These are phyloP conservation scores for Choreutis nemorana DNA, from an alignment of 2,888 invertebrate genomes.

Conservation along the genomic window DNA sequence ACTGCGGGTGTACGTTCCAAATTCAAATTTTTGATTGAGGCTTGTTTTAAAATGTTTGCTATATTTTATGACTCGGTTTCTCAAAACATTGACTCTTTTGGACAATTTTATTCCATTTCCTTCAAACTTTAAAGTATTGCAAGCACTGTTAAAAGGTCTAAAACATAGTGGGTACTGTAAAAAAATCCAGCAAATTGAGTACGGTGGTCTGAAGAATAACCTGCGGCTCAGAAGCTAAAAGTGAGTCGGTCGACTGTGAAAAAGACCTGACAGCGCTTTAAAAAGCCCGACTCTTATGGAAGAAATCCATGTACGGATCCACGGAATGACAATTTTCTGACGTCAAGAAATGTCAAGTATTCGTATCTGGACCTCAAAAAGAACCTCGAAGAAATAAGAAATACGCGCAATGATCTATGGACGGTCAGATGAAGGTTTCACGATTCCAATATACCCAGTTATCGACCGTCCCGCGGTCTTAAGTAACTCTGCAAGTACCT, in stretches of 20 bases:
- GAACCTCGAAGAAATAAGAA: slow-evolving; percentile 4
- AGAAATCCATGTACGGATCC: slow-evolving; percentile 4
- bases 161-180: slow-evolving; percentile 1
- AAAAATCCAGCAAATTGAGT: slow-evolving; percentile 5
- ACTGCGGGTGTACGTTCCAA: too few relatives aligned
- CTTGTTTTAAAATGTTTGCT: too few relatives aligned
- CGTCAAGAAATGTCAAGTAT: slow-evolving; percentile 1
- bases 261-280: slow-evolving; percentile 5
- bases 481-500: slow-evolving; percentile 5
- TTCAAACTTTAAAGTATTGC: too few relatives aligned
- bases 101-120: not conserved
- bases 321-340: not conserved
- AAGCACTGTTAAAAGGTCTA: not conserved
- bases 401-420: slow-evolving; percentile 2
- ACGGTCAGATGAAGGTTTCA: slow-evolving; percentile 3
- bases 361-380: slow-evolving; percentile 1
- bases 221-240: slow-evolving; percentile 3
- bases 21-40: too few relatives aligned
- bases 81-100: too few relatives aligned
- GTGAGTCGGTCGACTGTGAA: slow-evolving; percentile 6
- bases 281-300: slow-evolving; percentile 1
- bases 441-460: slow-evolving; percentile 6
- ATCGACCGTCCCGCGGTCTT: slow-evolving; percentile 3
- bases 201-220: slow-evolving; percentile 4
- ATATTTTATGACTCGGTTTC: too few relatives aligned